Percentiles rank a stretch among this genome's conserved stretches.
phyloP scores from a whole-genome alignment of 2,797 vertebrate species.

The Galaxias olidus region DNA sequence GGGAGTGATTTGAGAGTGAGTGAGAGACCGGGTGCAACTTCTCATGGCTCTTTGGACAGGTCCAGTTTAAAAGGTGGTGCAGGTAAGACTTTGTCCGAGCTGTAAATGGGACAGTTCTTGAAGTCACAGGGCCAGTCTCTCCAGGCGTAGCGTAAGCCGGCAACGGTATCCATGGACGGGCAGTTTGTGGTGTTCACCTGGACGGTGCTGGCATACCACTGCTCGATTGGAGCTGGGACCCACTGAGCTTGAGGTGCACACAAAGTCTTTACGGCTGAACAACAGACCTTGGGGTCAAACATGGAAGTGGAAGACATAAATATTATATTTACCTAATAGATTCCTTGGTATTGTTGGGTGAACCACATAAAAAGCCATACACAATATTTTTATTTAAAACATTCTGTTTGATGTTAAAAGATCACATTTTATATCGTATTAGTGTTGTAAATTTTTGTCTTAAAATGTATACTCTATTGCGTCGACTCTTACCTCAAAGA shows the following conservation, averaged over 20 bases:
- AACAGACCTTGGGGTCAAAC: conserved; percentile 70
- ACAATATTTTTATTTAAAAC: too few species aligned
- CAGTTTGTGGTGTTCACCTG: conserved; percentile 62
- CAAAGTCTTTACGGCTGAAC: conserved; percentile 28
- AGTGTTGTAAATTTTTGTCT: too few species aligned
- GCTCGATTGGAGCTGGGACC: conserved; percentile 66
- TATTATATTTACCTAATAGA: too few species aligned
- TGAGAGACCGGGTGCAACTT: background rate
- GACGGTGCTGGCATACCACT: conserved; percentile 40
- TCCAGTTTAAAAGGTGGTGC: conserved; percentile 79
- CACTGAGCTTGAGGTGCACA: conserved; percentile 62
- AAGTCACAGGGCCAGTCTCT: conserved; percentile 87
- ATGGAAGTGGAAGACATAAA: background rate
- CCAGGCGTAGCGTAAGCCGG: conserved; percentile 87
- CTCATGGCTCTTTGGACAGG: background rate
- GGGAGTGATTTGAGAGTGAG: background rate
- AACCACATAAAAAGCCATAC: too few species aligned
- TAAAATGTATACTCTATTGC: background rate
- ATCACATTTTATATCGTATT: too few species aligned
- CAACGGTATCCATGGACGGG: background rate
- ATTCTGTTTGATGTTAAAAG: too few species aligned
- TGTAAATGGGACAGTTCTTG: conserved; percentile 84
- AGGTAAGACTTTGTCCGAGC: conserved; percentile 67
- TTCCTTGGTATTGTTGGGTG: too few species aligned
- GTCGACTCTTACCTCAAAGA: conserved; percentile 81